A percentile compares a stretch with the other conserved stretches of the same genome.
Conservation (phyloP, 2,888 invertebrate genomes). For the Eupsilia transversa region DNA sequence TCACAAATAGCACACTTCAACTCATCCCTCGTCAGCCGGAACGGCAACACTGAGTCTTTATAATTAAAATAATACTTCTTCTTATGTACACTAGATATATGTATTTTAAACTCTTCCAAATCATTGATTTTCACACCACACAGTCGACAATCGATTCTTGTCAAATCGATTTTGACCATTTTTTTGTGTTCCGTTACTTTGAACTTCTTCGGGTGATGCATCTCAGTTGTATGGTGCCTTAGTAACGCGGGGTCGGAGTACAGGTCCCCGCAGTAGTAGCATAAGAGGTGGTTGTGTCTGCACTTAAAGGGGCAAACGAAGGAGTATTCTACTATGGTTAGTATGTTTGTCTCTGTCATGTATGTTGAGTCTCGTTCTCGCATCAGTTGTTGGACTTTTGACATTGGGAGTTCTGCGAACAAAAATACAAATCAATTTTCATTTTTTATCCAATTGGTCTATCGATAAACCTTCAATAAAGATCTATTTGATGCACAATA, state of each 20-base stretch:
- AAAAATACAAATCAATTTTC: background rate
- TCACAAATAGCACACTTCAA: conserved; percentile 82
- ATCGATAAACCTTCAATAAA: background rate
- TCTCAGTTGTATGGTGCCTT: conserved; percentile 72
- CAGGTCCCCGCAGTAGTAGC: conserved; percentile 83
- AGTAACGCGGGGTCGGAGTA: conserved; percentile 76
- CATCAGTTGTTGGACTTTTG: conserved; percentile 82
- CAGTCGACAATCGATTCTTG: conserved; percentile 82
- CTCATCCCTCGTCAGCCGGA: conserved; percentile 76
- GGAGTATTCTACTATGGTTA: conserved; percentile 82
- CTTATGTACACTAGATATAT: conserved; percentile 76
- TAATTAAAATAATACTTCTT: conserved; percentile 82
- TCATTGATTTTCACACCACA: conserved; percentile 76
- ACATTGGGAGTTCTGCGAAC: conserved; percentile 79
- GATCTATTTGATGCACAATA: background rate
- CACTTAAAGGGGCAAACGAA: conserved; percentile 86
- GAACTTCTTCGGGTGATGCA: conserved; percentile 81
- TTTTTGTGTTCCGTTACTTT: conserved; percentile 83
- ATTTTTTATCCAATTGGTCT: background rate
- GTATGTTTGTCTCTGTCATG: conserved; percentile 84
- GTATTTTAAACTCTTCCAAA: conserved; percentile 80
- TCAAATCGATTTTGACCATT: conserved; percentile 85
- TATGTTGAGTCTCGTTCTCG: conserved; percentile 83
- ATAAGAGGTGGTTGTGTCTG: conserved; percentile 83
- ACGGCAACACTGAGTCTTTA: conserved; percentile 82